These are phyloP conservation scores for Rhinichthys osculus DNA, from an alignment of 2,797 vertebrate species.

Conservation along the genomic window DNA sequence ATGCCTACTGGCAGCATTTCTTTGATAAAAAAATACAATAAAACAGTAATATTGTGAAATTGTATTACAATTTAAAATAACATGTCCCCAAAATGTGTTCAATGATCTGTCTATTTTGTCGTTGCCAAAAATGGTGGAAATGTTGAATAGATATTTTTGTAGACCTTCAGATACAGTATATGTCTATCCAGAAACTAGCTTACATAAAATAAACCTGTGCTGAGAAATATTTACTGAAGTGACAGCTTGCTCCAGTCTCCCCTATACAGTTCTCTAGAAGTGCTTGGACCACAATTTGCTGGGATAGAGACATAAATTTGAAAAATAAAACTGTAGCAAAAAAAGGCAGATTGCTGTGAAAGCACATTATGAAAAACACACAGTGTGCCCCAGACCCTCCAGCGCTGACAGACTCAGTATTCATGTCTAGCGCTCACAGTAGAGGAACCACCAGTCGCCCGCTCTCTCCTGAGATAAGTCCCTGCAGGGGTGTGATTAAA, in stretches of 20 bases:
- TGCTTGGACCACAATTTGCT: slow-evolving; percentile 3
- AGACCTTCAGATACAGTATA: not conserved
- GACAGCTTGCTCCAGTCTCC: not conserved
- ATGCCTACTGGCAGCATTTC: not conserved
- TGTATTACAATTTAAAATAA: too few relatives aligned
- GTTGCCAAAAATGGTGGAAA: not conserved
- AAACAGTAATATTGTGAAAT: not conserved
- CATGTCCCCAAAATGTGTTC: not conserved
- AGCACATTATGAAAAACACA: slow-evolving; percentile 31
- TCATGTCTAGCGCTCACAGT: slow-evolving; percentile 21
- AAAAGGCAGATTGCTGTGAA: slow-evolving; percentile 30
- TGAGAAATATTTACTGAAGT: slow-evolving; percentile 1
- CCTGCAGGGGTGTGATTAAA: slow-evolving; percentile 56
- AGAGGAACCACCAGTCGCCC: slow-evolving; percentile 27
- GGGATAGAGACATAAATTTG: slow-evolving; percentile 11
- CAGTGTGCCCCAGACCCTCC: slow-evolving; percentile 15
- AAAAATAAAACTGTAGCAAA: slow-evolving; percentile 33
- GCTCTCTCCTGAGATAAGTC: slow-evolving; percentile 19
- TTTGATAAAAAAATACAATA: too few relatives aligned
- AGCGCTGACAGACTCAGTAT: slow-evolving; percentile 29
- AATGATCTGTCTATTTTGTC: not conserved
- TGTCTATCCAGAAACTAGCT: not conserved
- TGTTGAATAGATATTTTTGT: not conserved
- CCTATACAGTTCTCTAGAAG: not conserved
- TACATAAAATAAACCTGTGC: not conserved